Evolutionary conservation across 2,113 vertebrate species (phyloP), one percentile per base, ranked within the genome.

Genomic region (Scopus umbretta): DNA sequence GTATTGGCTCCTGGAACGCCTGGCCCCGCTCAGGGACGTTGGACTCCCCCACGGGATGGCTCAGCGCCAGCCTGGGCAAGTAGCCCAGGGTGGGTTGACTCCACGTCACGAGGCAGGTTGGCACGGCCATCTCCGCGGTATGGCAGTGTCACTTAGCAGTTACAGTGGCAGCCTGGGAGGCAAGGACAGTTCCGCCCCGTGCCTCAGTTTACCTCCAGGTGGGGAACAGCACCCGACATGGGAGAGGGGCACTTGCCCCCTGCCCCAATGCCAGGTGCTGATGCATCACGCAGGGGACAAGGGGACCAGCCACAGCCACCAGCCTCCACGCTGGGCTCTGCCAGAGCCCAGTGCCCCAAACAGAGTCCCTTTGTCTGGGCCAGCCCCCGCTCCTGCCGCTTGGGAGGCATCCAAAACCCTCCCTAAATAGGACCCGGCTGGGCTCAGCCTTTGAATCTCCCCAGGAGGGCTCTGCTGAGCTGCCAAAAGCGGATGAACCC

Each of bases 331-430:
- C 62, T 1, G 72, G 80, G 88, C 88, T 79, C 61, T 0, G 2
- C 53, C 4, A 2, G 59, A 84, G 68, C 88, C 71, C 86, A 8
- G 1, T 4, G 0, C 50, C 58, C 49, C 4, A 0, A 95, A 97
- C 96, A 95, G 83, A 95, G 91, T 76, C 58, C 72, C 89, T 95
- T 94, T 97, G 96, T 96, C 70, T 30, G 13, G 61, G 79, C 76
- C 20, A 3, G 70, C 47, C 80, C 58, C 62, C 11, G 14, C 82
- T 96, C 66, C 92, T 80, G 84, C 63, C 5, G 0, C 72, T 53
- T 94, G 84, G 95, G 87, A 94, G 30, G 55, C 45, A 0, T 88
- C 92, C 96, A 97, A 95, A 92, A 65, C 67, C 63, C 96, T 95
- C 87, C 72, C 21, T 1, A 94, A 92, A 95, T 30, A 86, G 83